These are phyloP conservation scores for Trissonchulus sp. DNA, from an alignment of 2,888 invertebrate species.

Conservation along the genomic window DNA sequence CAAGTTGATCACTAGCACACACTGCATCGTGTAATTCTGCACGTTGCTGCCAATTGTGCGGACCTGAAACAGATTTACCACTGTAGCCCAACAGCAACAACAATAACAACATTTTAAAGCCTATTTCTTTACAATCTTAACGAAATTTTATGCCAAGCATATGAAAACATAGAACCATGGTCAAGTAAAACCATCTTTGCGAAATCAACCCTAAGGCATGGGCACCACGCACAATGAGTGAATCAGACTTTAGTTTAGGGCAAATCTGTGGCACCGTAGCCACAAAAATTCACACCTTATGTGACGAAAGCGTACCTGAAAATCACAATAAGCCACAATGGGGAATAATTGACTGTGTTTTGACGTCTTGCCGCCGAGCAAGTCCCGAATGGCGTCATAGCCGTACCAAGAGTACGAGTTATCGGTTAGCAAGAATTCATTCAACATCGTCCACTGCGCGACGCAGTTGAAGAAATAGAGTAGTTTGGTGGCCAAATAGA, in stretches of 20 bases:
- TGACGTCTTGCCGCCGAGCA: conserved; percentile 45
- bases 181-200: too few relatives aligned
- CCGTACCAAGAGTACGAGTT: conserved; percentile 47
- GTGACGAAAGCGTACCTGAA: conserved; percentile 41
- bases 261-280: too few relatives aligned
- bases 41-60: conserved; percentile 47
- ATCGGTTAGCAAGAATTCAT: conserved; percentile 43
- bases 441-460: conserved; percentile 46
- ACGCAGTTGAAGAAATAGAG: conserved; percentile 48
- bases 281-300: too few relatives aligned
- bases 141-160: too few relatives aligned
- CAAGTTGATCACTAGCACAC: conserved; percentile 50
- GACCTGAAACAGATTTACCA: conserved; percentile 41
- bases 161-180: too few relatives aligned
- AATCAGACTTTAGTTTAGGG: too few relatives aligned
- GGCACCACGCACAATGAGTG: too few relatives aligned
- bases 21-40: conserved; percentile 49
- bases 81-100: too few relatives aligned
- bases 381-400: conserved; percentile 43
- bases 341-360: conserved; percentile 47
- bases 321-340: conserved; percentile 47
- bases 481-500: conserved; percentile 48
- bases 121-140: too few relatives aligned
- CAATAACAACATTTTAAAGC: too few relatives aligned
- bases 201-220: too few relatives aligned